A percentile compares a stretch with the other conserved stretches of the same genome.
Evolutionary conservation across 2,888 invertebrate species (phyloP).

Genomic region (Gymnosoma rotundatum): DNA sequence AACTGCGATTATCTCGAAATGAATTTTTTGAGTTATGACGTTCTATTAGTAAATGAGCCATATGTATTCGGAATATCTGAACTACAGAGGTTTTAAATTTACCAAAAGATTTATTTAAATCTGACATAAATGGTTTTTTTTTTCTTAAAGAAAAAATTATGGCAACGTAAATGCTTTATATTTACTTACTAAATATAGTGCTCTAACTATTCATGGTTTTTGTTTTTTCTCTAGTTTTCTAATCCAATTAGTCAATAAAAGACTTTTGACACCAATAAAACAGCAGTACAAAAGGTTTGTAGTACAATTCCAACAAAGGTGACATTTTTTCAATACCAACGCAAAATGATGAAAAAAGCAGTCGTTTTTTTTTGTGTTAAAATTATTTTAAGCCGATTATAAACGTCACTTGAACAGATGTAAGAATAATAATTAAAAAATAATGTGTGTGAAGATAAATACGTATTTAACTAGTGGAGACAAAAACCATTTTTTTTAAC

Average conservation of each 20-base stretch:
- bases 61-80: too few species aligned
- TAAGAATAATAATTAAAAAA: too few species aligned
- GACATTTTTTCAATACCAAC: conserved; percentile 45
- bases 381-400: conserved; percentile 61
- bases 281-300: conserved; percentile 14
- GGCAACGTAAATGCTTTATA: neutral
- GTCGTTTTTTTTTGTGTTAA: conserved; percentile 13
- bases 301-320: conserved; percentile 40
- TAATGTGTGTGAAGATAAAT: too few species aligned
- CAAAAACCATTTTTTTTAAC: too few species aligned
- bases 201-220: neutral
- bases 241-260: conserved; percentile 68
- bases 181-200: neutral
- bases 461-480: too few species aligned
- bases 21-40: too few species aligned
- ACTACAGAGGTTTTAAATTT: too few species aligned
- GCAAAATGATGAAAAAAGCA: conserved; percentile 7
- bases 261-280: conserved; percentile 69
- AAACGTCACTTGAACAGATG: conserved; percentile 38
- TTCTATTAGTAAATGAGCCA: too few species aligned
- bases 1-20: too few species aligned
- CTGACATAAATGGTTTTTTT: too few species aligned
- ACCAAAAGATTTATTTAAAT: neutral
- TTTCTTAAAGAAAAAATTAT: neutral
- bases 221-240: conserved; percentile 17